Base-by-base conservation (phyloP, 2,888 invertebrate species). In the Parnassius apollo region DNA sequence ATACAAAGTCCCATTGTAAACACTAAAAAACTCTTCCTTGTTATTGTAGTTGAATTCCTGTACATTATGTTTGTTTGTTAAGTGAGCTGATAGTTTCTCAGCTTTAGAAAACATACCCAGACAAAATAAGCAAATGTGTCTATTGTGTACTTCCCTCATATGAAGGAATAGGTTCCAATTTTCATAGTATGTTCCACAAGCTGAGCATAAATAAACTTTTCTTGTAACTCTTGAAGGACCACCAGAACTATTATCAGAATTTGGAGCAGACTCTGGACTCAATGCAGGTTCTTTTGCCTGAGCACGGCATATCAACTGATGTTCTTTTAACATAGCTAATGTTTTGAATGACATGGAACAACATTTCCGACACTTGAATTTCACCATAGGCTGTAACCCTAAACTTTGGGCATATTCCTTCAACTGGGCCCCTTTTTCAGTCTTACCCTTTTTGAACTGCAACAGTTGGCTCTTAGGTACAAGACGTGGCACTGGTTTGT, bases 131-230 rank as follows among this genome's bases (percentile, higher is more conserved):
- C 97, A 97, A 72, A 96, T 95, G 77, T 95, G 96, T 60, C 96
- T 93, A 72, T 95, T 94, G 81, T 97, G 97, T 64, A 95, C 94
- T 76, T 96, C 96, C 60, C 95, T 93, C 94, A 97, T 96, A 74
- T 97, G 97, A 54, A 96, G 84, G 80, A 96, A 97, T 65, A 97
- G 92, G 85, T 96, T 96, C 96, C 96, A 96, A 75, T 96, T 96
- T 83, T 96, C 96, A 86, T 96, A 96, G 76, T 96, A 96, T 11
- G 95, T 96, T 53, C 95, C 95, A 81, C 97, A 97, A 0, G 96
- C 95, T 12, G 96, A 95, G 81, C 97, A 97, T 59, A 96, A 86
- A 81, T 95, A 97, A 65, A 96, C 96, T 81, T 96, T 96, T 52
- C 95, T 91, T n/a, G 95, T 95, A 53, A 95, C 93, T 77, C 94